phyloP scores from a whole-genome alignment of 2,113 vertebrate species.

The Tragelaphus scriptus region DNA sequence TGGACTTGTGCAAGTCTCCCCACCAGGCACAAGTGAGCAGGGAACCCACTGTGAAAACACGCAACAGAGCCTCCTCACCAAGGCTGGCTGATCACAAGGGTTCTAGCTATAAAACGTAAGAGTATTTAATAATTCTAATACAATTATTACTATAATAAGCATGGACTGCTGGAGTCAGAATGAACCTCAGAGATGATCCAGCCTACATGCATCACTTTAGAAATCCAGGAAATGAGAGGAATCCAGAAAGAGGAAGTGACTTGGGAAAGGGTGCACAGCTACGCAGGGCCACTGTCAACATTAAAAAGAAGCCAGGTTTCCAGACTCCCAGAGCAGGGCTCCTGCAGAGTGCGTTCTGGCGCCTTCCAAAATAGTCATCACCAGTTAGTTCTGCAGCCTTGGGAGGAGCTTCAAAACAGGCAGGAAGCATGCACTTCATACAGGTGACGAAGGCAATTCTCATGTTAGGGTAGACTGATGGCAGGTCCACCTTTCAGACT shows the following conservation, averaged over 20 bases:
- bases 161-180: not conserved
- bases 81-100: not conserved
- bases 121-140: not conserved
- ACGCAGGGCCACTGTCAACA: not conserved
- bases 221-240: not conserved
- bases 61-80: not conserved
- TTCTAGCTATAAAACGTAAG: not conserved
- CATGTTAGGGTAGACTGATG: accelerated
- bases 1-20: not conserved
- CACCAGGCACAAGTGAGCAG: not conserved
- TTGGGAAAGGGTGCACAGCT: not conserved
- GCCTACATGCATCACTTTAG: not conserved
- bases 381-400: not conserved
- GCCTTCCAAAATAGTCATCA: not conserved
- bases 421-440: not conserved
- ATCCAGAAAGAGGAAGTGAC: not conserved
- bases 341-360: accelerated
- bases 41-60: not conserved
- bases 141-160: not conserved
- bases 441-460: not conserved
- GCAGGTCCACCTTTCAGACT: not conserved
- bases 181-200: not conserved
- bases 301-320: not conserved
- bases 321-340: not conserved
- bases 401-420: not conserved